A percentile compares a stretch with the other conserved stretches of the same genome.
These are phyloP conservation scores for Phenganax subtilis DNA, from an alignment of 92 coral and sea anemone genomes.

Conservation along the genomic window DNA sequence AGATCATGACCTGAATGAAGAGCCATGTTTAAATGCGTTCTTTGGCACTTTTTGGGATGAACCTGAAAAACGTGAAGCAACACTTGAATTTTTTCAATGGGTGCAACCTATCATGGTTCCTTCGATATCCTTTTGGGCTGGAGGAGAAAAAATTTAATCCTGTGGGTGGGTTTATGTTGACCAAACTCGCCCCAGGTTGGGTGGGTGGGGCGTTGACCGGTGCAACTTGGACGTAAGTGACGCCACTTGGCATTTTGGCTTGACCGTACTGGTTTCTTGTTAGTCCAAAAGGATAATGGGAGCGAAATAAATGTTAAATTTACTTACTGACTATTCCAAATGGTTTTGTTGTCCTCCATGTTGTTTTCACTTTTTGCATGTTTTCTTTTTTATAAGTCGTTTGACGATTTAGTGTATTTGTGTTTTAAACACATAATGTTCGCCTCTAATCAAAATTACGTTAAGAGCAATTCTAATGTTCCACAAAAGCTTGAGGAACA, in stretches of 20 bases:
- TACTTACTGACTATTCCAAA: no score
- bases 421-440: no score
- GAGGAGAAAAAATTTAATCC: slow-evolving; percentile 19
- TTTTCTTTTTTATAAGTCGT: no score
- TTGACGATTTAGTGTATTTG: no score
- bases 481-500: no score
- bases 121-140: background rate
- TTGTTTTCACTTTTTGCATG: no score
- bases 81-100: slow-evolving; percentile 9
- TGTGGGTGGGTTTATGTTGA: slow-evolving; percentile 17
- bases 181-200: slow-evolving; percentile 35
- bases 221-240: slow-evolving; percentile 6
- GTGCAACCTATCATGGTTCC: slow-evolving; percentile 32
- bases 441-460: no score
- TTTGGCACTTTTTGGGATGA: background rate
- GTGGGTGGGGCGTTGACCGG: slow-evolving; percentile 30
- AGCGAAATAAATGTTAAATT: no score
- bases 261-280: background rate
- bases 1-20: background rate
- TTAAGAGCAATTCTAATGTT: no score
- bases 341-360: no score
- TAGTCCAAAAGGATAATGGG: no score
- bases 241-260: background rate
- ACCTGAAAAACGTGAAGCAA: background rate
- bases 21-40: slow-evolving; percentile 28